Base-by-base conservation (phyloP, 2,113 vertebrate genomes). In the Axis porcinus region DNA sequence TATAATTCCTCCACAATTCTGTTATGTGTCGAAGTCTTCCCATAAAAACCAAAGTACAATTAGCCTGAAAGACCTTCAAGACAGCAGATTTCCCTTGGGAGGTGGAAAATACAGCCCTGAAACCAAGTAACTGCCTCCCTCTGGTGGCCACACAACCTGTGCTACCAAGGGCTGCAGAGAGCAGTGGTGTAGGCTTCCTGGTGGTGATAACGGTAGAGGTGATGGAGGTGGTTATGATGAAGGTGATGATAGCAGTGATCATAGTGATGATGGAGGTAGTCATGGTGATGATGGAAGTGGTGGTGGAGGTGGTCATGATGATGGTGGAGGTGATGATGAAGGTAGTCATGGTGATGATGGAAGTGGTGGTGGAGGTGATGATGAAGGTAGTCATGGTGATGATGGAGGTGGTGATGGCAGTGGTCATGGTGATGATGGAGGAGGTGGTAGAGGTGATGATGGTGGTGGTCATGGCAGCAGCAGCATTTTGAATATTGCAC, bases 71-170 rank as follows among this genome's bases (percentile, higher is more conserved):
- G 43, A 45, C 52, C 36, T 74, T 81, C 60, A 78, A 45, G 54
- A 81, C 27, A 2, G 79, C 30, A 55, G 84, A 78, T 81, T 90
- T 45, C 9, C 25, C 36, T 45, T 57, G 2, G 28, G 50, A 43
- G 19, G 33, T 50, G 74, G 57, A 45, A 94, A 54, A 15, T 11
- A 40, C 7, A 15, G 8, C 28, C 50, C 28, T 17, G 57, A 78
- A 25, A 36, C 7, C n/a, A 2, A 8, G 43, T 8, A 10, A 67
- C 81, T 76, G 17, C 79, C 85, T 74, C 92, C 96, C 92, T 81
- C 96, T 92, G 83, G 97, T 96, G 94, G 84, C 54, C 92, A 78
- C n/a, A 70, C 25, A 16, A 25, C n/a, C 9, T 81, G 40, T 11
- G 33, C 67, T 91, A 45, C 5, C n/a, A 50, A 76, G 40, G 83